Evolutionary conservation across 1,140 invertebrate genomes (phyloP).

Genomic region (Apis laboriosa): DNA sequence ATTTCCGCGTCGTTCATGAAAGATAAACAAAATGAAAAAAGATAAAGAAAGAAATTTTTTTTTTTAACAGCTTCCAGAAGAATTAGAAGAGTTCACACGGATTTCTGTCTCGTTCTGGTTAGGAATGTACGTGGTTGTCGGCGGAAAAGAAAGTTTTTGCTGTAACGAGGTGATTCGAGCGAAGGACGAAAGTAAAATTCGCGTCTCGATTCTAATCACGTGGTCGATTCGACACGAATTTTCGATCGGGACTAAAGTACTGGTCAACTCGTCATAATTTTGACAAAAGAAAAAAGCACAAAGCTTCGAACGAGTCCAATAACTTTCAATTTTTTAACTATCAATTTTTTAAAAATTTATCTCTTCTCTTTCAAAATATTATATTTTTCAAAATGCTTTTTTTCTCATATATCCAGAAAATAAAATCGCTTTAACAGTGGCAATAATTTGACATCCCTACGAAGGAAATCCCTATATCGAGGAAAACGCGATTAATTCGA

Average conservation of each 20-base stretch:
- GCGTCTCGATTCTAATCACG: conserved; percentile 63
- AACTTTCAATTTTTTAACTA: background rate
- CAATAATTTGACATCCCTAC: background rate
- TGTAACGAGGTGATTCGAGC: conserved; percentile 34
- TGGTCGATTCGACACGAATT: conserved; percentile 31
- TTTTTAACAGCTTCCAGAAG: background rate
- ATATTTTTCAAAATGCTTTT: too few species aligned
- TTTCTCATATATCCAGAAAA: background rate
- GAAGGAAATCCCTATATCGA: conserved; percentile 19
- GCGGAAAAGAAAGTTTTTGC: conserved; percentile 57
- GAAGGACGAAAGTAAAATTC: conserved; percentile 59
- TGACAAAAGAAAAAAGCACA: background rate
- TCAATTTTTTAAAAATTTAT: background rate
- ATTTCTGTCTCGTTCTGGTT: conserved; percentile 32
- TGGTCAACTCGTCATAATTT: conserved; percentile 1
- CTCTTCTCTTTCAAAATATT: background rate
- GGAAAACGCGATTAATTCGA: conserved; percentile 31
- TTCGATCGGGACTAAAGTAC: conserved; percentile 7
- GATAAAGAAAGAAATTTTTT: background rate
- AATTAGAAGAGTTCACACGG: conserved; percentile 11
- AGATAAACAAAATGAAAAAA: background rate
- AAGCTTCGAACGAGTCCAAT: background rate
- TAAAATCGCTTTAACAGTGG: background rate
- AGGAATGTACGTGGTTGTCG: conserved; percentile 6
- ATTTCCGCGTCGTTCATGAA: background rate